These are phyloP conservation scores for Rotaria sp. DNA, from an alignment of 2,888 invertebrate genomes.

Conservation along the genomic window DNA sequence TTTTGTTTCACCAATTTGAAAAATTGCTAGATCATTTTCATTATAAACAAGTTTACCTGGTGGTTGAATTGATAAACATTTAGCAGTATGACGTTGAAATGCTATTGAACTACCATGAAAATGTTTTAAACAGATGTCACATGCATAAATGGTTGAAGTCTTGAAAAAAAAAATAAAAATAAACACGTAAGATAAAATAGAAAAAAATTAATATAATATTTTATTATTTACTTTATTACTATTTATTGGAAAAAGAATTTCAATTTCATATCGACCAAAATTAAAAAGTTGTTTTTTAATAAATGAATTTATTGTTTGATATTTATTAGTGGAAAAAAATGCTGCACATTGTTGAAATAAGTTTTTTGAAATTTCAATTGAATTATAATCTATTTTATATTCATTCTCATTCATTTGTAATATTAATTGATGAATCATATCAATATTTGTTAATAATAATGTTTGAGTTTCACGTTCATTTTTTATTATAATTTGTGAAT, in stretches of 20 bases:
- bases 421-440: not conserved
- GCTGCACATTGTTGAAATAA: not conserved
- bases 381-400: not conserved
- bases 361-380: not conserved
- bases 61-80: not conserved
- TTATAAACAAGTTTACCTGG: not conserved
- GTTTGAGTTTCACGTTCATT: not conserved
- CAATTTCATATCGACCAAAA: conserved; percentile 25
- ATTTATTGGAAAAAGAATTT: not conserved
- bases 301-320: not conserved
- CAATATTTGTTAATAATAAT: not conserved
- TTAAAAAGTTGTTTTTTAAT: not conserved
- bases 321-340: not conserved
- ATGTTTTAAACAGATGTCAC: conserved; percentile 4
- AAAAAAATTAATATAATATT: not conserved
- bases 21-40: not conserved
- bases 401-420: not conserved
- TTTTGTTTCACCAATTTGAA: not conserved
- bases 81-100: not conserved
- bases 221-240: not conserved
- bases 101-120: not conserved
- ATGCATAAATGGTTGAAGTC: not conserved
- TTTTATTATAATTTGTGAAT: not conserved
- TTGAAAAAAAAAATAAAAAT: not conserved
- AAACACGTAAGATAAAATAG: too few species aligned